Evolutionary conservation across 2,888 invertebrate species (phyloP).

Genomic region (Pterostichus madidus): DNA sequence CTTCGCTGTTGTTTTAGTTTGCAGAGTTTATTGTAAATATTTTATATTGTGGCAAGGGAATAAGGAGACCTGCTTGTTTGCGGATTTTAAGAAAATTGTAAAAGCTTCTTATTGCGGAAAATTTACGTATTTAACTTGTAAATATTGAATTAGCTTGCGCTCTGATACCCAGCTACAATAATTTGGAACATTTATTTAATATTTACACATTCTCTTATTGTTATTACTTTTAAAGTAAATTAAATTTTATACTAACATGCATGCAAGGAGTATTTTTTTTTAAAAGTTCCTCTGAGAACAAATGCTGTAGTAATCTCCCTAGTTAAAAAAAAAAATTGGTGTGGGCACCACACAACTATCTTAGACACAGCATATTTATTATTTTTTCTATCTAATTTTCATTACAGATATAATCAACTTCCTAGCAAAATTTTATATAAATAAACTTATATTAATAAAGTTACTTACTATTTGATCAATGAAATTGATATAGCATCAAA

Average conservation of each 20-base stretch:
- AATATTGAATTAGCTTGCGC: background rate
- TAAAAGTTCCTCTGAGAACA: no score
- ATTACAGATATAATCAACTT: no score
- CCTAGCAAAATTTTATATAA: no score
- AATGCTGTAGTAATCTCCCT: no score
- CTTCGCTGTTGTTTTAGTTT: background rate
- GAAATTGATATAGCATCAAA: no score
- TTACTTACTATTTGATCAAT: no score
- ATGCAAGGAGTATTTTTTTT: no score
- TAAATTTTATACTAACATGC: background rate
- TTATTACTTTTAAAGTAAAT: background rate
- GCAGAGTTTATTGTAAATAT: constrained; percentile 3
- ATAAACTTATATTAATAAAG: no score
- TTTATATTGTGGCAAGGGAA: background rate
- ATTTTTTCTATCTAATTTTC: no score
- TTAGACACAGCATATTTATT: no score
- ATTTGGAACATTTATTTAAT: background rate
- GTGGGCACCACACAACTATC: no score
- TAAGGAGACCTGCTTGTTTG: background rate
- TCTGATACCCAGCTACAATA: background rate
- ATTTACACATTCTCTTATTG: background rate
- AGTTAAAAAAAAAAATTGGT: no score
- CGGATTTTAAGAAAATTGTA: constrained; percentile 11
- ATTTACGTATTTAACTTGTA: constrained; percentile 6
- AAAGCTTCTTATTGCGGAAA: constrained; percentile 1